These are phyloP conservation scores for Periplaneta americana DNA, from an alignment of 1,140 invertebrate species.

Conservation along the genomic window DNA sequence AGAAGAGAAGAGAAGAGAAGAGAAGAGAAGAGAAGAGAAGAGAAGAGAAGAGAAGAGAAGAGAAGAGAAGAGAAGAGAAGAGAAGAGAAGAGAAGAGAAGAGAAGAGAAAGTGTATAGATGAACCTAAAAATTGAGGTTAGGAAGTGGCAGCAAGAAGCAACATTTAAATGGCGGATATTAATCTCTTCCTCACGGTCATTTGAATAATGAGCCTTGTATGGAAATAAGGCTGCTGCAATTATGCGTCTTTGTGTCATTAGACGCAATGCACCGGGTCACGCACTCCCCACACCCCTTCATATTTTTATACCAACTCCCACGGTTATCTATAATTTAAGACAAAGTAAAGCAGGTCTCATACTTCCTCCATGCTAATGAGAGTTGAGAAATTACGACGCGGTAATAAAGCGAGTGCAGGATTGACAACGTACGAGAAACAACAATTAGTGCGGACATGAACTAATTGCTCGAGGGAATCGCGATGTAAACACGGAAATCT, in stretches of 20 bases:
- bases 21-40: neutral
- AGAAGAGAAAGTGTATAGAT: neutral
- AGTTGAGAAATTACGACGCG: neutral
- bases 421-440: neutral
- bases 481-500: too few species aligned
- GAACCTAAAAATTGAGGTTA: too few species aligned
- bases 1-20: neutral
- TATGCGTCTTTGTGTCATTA: neutral
- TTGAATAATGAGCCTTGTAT: neutral
- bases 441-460: neutral
- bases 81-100: neutral
- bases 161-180: neutral
- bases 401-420: neutral
- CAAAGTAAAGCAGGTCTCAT: neutral
- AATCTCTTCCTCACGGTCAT: neutral
- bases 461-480: too few species aligned
- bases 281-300: neutral
- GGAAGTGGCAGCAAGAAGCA: too few species aligned
- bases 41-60: neutral
- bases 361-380: neutral
- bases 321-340: neutral
- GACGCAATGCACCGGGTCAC: neutral
- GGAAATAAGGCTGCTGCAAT: neutral
- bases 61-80: neutral
- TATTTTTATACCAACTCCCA: neutral